Percentiles rank a stretch among this genome's conserved stretches.
phyloP scores from a whole-genome alignment of 2,888 invertebrate species.

The Rhingia rostrata region DNA sequence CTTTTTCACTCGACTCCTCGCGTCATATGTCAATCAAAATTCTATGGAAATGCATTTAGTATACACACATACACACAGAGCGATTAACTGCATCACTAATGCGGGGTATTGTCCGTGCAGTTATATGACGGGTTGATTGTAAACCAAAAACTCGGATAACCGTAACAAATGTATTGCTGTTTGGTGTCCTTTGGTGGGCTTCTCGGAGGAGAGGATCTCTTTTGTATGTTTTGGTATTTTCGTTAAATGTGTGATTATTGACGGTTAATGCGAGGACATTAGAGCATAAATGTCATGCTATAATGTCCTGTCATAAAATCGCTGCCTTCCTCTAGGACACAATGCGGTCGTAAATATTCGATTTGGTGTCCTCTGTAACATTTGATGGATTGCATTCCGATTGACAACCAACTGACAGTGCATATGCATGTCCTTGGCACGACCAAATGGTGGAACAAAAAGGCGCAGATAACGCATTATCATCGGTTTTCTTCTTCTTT shows the following conservation, averaged over 20 bases:
- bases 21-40: constrained; percentile 65
- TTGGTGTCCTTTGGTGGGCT: constrained; percentile 33
- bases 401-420: constrained; percentile 48
- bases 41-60: constrained; percentile 45
- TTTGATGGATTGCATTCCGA: constrained; percentile 57
- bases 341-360: constrained; percentile 54
- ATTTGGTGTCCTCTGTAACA: constrained; percentile 22
- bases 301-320: constrained; percentile 68
- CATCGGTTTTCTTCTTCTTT: constrained; percentile 35
- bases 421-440: constrained; percentile 38
- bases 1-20: constrained; percentile 11
- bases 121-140: constrained; percentile 46
- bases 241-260: constrained; percentile 69
- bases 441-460: constrained; percentile 28
- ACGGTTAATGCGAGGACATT: constrained; percentile 66
- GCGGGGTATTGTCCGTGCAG: constrained; percentile 53
- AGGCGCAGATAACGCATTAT: constrained; percentile 53
- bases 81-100: constrained; percentile 68
- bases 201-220: constrained; percentile 3
- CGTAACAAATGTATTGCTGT: constrained; percentile 60
- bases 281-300: constrained; percentile 62
- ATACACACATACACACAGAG: constrained; percentile 7
- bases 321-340: constrained; percentile 15
- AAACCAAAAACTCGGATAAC: constrained; percentile 63
- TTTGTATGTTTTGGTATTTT: constrained; percentile 34